These are phyloP conservation scores for Monarcha castaneiventris DNA, from an alignment of 2,113 vertebrate genomes.

Conservation along the genomic window DNA sequence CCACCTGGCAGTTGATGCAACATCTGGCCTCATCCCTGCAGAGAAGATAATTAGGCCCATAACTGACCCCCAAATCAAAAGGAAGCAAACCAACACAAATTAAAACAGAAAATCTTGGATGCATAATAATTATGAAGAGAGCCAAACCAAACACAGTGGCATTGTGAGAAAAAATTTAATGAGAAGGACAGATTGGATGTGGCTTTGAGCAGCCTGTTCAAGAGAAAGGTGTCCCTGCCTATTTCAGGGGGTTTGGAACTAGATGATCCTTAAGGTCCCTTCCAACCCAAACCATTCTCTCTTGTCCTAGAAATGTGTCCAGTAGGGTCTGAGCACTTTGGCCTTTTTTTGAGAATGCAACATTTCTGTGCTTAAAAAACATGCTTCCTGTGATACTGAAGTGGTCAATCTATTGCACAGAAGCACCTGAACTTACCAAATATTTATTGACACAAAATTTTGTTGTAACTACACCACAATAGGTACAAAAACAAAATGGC, in stretches of 20 bases:
- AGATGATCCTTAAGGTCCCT: not conserved
- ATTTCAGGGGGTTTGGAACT: not conserved
- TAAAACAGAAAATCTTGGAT: not conserved
- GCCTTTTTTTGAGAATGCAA: not conserved
- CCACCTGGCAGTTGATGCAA: slow-evolving; percentile 16
- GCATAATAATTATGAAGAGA: not conserved
- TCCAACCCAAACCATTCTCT: not conserved
- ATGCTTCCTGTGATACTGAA: not conserved
- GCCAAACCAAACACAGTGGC: not conserved
- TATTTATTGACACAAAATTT: not conserved
- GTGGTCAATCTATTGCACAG: not conserved
- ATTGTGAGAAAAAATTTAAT: not conserved
- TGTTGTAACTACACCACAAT: not conserved
- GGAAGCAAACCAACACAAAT: slow-evolving; percentile 25
- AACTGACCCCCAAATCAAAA: not conserved
- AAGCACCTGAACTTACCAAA: not conserved
- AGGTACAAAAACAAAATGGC: not conserved
- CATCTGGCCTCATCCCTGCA: slow-evolving; percentile 44
- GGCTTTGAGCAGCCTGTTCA: not conserved
- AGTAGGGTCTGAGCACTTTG: not conserved
- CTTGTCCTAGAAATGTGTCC: not conserved
- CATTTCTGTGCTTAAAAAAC: not conserved
- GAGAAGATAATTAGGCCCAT: slow-evolving; percentile 11
- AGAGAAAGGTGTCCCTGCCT: not conserved
- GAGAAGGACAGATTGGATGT: not conserved